Base-by-base conservation (phyloP, 2,113 vertebrate genomes). In the Salvator merianae region DNA sequence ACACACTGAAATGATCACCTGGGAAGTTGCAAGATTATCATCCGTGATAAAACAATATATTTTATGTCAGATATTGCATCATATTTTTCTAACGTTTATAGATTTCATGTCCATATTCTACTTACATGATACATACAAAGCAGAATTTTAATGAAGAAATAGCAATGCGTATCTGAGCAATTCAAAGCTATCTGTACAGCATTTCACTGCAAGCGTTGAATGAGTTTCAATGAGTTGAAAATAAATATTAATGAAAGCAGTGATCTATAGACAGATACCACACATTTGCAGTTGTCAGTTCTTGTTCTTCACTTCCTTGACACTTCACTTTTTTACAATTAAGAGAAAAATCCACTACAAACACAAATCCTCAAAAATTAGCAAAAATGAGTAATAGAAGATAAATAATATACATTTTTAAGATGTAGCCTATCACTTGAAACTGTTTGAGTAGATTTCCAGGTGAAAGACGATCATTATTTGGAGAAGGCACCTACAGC, bases 1-100 rank as follows among this genome's bases (percentile, higher is more conserved):
- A 82, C 79, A 86, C 89, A 91, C 69, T 84, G 82, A 82, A 80
- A 80, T 71, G 26, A 87, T 86, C 84, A 81, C 75, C 86, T 86
- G 68, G 86, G 50, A 81, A 81, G 71, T 79, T 36, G 16, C 13
- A 9, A 30, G 53, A 82, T 91, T 91, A 62, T 28, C 82, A 78
- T 86, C 30, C 70, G 62, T 84, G 53, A 77, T 81, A 68, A 63
- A 71, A n/a, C 72, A 50, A 78, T 87, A 88, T 20, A 76, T 47
- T 84, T 83, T 63, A 59, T 88, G 75, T 89, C 78, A 81, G 28
- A 9, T 38, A 10, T 59, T 79, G n/a, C 26, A n/a, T n/a, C 74
- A 63, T 73, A 77, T 28, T 79, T 83, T 83, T 38, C 18, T 18
- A 82, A 65, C 77, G 50, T 77, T n/a, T 22, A 70, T 69, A 80